These are phyloP conservation scores for Acanthurus lineatus DNA, from an alignment of 2,797 vertebrate species.

Conservation along the genomic window DNA sequence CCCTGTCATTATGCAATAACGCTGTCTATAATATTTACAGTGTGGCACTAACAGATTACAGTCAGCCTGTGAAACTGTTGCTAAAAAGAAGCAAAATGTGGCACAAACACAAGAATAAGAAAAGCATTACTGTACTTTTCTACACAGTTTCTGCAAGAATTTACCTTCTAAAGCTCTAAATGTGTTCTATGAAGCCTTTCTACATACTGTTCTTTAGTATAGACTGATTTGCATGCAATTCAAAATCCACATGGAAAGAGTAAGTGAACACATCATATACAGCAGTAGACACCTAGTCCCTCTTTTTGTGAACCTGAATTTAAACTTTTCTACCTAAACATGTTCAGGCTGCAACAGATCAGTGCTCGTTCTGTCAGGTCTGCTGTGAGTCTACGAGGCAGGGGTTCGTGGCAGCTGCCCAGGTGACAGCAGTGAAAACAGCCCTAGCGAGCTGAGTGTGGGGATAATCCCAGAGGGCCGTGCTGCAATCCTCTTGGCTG, in stretches of 20 bases:
- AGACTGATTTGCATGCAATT: too few relatives aligned
- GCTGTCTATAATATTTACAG: neutral
- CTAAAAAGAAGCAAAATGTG: neutral
- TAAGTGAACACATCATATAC: neutral
- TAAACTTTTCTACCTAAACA: neutral
- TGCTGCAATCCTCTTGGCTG: slow-evolving; percentile 83
- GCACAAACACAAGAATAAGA: neutral
- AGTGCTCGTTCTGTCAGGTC: slow-evolving; percentile 18
- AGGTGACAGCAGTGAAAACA: slow-evolving; percentile 68
- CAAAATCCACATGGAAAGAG: neutral
- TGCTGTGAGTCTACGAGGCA: slow-evolving; percentile 17
- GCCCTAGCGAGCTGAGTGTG: slow-evolving; percentile 60
- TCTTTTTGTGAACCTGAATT: neutral
- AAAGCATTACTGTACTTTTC: neutral
- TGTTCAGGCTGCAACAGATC: slow-evolving; percentile 19
- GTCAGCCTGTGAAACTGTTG: neutral
- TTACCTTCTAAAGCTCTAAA: too few relatives aligned
- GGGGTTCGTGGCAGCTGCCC: slow-evolving; percentile 38
- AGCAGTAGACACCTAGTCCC: neutral
- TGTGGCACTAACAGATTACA: neutral
- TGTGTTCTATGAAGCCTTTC: too few relatives aligned
- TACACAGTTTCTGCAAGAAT: neutral
- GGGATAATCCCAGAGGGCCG: slow-evolving; percentile 83
- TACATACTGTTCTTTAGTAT: too few relatives aligned
- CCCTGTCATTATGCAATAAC: neutral